phyloP scores from a whole-genome alignment of 2,797 vertebrate genomes.

The Sebastes steindachneri region DNA sequence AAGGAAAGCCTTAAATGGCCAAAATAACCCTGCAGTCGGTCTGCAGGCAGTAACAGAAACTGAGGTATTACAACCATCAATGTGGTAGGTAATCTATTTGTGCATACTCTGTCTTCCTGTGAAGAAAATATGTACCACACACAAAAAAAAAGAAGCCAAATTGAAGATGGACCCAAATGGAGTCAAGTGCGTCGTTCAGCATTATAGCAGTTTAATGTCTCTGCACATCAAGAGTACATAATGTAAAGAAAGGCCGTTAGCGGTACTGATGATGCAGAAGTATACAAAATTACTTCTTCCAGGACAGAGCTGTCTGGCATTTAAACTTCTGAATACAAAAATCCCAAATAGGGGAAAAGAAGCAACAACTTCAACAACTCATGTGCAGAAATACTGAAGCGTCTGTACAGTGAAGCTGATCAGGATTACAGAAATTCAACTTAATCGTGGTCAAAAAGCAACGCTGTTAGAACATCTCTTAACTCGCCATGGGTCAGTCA shows the following conservation, averaged over 20 bases:
- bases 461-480: background rate
- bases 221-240: background rate
- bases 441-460: background rate
- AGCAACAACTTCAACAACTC: background rate
- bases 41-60: background rate
- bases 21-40: background rate
- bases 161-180: background rate
- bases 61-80: background rate
- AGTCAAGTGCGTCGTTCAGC: background rate
- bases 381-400: background rate
- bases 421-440: background rate
- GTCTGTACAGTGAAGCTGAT: background rate
- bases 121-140: background rate
- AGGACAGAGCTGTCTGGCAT: background rate
- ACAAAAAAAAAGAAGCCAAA: background rate
- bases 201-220: background rate
- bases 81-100: background rate
- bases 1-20: background rate
- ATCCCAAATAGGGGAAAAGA: fast-evolving
- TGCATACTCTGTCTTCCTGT: background rate
- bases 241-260: background rate
- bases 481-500: too few relatives aligned
- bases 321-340: background rate
- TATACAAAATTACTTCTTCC: background rate
- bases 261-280: background rate